These are phyloP conservation scores for Danio choprae DNA, from an alignment of 2,797 vertebrate genomes.

Conservation along the genomic window DNA sequence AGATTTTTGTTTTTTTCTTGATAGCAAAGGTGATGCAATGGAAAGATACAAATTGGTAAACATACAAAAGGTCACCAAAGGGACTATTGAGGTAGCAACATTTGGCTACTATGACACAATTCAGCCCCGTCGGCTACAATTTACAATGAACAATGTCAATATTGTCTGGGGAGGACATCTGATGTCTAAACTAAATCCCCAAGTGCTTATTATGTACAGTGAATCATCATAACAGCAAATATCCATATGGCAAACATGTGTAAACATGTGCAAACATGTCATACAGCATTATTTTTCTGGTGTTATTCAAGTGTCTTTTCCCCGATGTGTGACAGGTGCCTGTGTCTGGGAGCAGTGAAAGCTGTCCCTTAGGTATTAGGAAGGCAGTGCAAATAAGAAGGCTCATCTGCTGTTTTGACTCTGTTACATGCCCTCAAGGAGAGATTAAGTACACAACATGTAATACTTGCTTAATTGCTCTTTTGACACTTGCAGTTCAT, in stretches of 20 bases:
- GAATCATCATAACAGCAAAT: slow-evolving; percentile 27
- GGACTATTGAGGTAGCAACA: slow-evolving; percentile 54
- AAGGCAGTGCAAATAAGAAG: slow-evolving; percentile 56
- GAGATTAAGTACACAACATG: slow-evolving; percentile 64
- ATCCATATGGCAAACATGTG: slow-evolving; percentile 37
- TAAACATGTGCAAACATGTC: slow-evolving; percentile 58
- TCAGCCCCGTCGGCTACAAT: slow-evolving; percentile 44
- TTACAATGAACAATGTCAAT: slow-evolving; percentile 56
- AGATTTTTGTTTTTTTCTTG: slow-evolving; percentile 55
- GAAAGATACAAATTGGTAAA: slow-evolving; percentile 65
- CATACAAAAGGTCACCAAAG: slow-evolving; percentile 58
- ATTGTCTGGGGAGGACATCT: slow-evolving; percentile 62
- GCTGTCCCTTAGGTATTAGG: slow-evolving; percentile 55
- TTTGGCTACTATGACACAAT: slow-evolving; percentile 67
- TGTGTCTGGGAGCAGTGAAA: slow-evolving; percentile 58
- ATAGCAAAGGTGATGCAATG: slow-evolving; percentile 61
- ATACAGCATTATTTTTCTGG: slow-evolving; percentile 39
- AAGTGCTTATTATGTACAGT: slow-evolving; percentile 20
- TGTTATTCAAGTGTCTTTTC: slow-evolving; percentile 36
- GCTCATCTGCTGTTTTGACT: slow-evolving; percentile 63
- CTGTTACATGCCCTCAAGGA: slow-evolving; percentile 57
- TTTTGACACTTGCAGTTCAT: slow-evolving; percentile 27
- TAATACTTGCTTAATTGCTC: slow-evolving; percentile 41
- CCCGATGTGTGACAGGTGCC: slow-evolving; percentile 58
- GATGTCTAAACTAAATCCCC: slow-evolving; percentile 9